Evolutionary conservation across 1,140 invertebrate species (phyloP).

Genomic region (Geopemphigus sp.): DNA sequence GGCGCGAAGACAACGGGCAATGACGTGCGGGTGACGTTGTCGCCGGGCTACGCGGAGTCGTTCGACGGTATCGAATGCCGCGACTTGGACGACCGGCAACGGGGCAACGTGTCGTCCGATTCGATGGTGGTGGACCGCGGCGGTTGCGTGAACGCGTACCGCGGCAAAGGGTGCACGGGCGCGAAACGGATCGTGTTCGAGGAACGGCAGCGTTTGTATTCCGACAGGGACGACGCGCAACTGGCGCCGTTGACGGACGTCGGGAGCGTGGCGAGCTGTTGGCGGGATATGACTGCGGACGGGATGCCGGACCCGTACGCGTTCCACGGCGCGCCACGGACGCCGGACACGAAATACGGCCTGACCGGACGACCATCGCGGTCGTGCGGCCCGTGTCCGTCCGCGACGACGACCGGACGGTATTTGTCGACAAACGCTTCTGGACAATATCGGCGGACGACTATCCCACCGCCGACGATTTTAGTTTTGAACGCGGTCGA

Average conservation of each 20-base stretch:
- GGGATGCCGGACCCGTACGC: not conserved
- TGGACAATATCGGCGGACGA: too few species aligned
- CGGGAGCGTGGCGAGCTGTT: not conserved
- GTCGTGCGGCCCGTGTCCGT: not conserved
- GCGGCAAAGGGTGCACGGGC: not conserved
- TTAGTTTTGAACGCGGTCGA: too few species aligned
- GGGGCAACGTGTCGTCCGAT: not conserved
- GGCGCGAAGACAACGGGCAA: too few species aligned
- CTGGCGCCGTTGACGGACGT: not conserved
- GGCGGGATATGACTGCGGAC: not conserved
- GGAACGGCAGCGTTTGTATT: not conserved
- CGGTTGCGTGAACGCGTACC: not conserved
- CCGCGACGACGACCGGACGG: too few species aligned
- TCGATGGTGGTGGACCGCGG: not conserved
- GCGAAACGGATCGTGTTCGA: not conserved
- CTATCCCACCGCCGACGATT: too few species aligned
- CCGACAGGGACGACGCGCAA: not conserved
- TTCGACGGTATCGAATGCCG: not conserved
- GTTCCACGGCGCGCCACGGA: not conserved
- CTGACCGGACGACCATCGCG: not conserved
- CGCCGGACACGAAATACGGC: too few species aligned
- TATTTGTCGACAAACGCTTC: too few species aligned
- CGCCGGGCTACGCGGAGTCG: too few species aligned
- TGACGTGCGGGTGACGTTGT: too few species aligned
- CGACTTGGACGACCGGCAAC: not conserved